Evolutionary conservation across 1,140 invertebrate species (phyloP).

Genomic region (Heliconius melpomene): DNA sequence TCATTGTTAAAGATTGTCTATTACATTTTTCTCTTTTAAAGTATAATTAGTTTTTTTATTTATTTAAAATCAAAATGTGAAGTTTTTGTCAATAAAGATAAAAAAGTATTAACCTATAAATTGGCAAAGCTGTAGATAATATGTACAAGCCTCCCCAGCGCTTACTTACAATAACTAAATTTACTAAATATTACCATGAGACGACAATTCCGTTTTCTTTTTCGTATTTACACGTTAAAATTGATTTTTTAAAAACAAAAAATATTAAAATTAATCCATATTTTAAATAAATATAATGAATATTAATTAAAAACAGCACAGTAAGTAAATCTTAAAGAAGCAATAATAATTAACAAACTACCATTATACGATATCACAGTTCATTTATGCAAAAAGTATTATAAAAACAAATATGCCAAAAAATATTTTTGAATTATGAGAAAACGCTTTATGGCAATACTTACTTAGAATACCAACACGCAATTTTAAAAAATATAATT

Average conservation of each 20-base stretch:
- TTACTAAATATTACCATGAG: slow-evolving; percentile 37
- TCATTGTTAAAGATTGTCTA: neutral
- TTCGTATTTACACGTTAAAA: slow-evolving; percentile 59
- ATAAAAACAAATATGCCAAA: slow-evolving; percentile 46
- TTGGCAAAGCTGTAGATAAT: slow-evolving; percentile 39
- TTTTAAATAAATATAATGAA: slow-evolving; percentile 53
- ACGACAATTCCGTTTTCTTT: slow-evolving; percentile 74
- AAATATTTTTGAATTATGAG: slow-evolving; percentile 48
- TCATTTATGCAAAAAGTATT: slow-evolving; percentile 78
- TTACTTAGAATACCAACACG: slow-evolving; percentile 47
- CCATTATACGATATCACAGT: slow-evolving; percentile 78
- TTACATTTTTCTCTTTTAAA: neutral
- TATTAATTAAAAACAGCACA: slow-evolving; percentile 58
- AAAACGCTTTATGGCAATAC: slow-evolving; percentile 61
- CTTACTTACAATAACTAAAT: slow-evolving; percentile 39
- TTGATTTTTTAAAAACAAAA: slow-evolving; percentile 41
- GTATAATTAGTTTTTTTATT: neutral
- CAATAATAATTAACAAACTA: slow-evolving; percentile 74
- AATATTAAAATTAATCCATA: slow-evolving; percentile 41
- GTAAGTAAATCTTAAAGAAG: slow-evolving; percentile 67
- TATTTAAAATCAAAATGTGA: neutral
- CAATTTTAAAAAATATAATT: slow-evolving; percentile 37
- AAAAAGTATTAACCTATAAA: slow-evolving; percentile 24
- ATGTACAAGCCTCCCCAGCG: slow-evolving; percentile 70
- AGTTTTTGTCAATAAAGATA: slow-evolving; percentile 16